Base-by-base conservation (phyloP, 1,140 invertebrate genomes). In the Zaprionus ornatus region DNA sequence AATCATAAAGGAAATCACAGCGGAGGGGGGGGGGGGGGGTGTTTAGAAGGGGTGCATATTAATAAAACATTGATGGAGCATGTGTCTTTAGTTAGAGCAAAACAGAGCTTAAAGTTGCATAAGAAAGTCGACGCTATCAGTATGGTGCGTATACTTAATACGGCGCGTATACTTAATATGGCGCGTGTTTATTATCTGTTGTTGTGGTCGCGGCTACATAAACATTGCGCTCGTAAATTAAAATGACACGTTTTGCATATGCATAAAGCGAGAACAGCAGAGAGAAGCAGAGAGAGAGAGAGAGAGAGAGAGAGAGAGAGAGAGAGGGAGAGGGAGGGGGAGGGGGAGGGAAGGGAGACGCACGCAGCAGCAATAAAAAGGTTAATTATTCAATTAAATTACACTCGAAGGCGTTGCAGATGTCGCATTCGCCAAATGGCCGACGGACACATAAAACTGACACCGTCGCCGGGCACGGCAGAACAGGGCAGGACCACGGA, bases 341-440 rank as follows among this genome's bases (percentile, higher is more conserved):
- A 10, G n/a, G 1, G n/a, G 15, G 27, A 4, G 23, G 19, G n/a
- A 10, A 35, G 42, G n/a, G 42, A 56, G n/a, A 54, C 66, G 54
- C 68, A 81, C 55, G 70, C 71, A 69, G 71, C 29, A 64, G 79
- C 85, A 90, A 88, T 90, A 88, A 90, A 90, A 88, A 90, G 83
- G 88, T 88, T 88, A 88, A 88, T 88, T 88, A 88, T 88, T 88
- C 85, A 88, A 88, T 88, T 88, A 90, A 88, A 88, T 90, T 88
- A 87, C 84, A 87, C 84, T 90, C 77, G 77, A 74, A 87, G 83
- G 83, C 83, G 84, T 87, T 80, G 77, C 77, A 67, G 74, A 73
- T 76, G 67, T 72, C 74, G 83, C 83, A 80, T 72, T 75, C 71
- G 80, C 74, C 85, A 90, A 90, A 90, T 90, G 78, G 79, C 71